Evolutionary conservation across 1,140 invertebrate genomes (phyloP).

Genomic region (Venustaconcha ellipsiformis): DNA sequence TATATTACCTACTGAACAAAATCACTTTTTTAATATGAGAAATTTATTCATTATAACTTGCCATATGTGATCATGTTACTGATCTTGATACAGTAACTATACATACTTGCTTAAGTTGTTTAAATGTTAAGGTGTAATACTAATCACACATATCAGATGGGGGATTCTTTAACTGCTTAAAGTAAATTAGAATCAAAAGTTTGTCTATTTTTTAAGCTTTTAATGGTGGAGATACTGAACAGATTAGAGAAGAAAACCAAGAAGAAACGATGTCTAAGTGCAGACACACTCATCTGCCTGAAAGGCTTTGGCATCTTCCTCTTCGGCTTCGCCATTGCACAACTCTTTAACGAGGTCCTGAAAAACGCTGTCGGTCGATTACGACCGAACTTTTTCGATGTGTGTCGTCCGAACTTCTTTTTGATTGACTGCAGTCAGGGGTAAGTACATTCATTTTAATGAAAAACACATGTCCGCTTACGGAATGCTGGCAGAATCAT

Average conservation of each 20-base stretch:
- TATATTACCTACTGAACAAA: too few species aligned
- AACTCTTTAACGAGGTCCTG: slow-evolving; percentile 85
- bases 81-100: too few species aligned
- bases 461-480: neutral
- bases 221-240: slow-evolving; percentile 42
- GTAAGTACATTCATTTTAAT: too few species aligned
- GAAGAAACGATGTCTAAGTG: slow-evolving; percentile 1
- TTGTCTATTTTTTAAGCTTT: slow-evolving; percentile 24
- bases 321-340: slow-evolving; percentile 83
- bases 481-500: slow-evolving; percentile 29
- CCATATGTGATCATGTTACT: too few species aligned
- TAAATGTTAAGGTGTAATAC: too few species aligned
- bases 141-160: too few species aligned
- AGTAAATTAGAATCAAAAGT: too few species aligned
- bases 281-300: slow-evolving; percentile 62
- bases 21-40: too few species aligned
- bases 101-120: too few species aligned
- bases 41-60: too few species aligned
- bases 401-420: slow-evolving; percentile 63
- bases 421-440: too few species aligned
- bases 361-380: slow-evolving; percentile 93
- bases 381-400: slow-evolving; percentile 89
- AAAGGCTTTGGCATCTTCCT: slow-evolving; percentile 77
- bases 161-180: too few species aligned
- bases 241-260: slow-evolving; percentile 1